phyloP scores from a whole-genome alignment of 2,113 vertebrate species.

The Bubo blakistoni region DNA sequence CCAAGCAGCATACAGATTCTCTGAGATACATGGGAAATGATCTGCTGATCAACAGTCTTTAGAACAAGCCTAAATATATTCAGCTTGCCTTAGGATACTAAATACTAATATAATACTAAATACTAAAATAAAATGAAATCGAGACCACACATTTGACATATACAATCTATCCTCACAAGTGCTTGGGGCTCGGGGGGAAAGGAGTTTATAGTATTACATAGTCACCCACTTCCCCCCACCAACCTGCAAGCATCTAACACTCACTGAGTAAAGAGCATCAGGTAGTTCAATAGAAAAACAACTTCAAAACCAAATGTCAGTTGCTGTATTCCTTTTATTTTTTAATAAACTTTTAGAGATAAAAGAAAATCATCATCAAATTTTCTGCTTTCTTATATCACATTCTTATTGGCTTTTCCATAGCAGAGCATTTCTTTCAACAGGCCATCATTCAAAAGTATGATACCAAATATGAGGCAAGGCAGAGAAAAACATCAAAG shows the following conservation, averaged over 20 bases:
- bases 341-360: background rate
- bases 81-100: background rate
- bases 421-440: background rate
- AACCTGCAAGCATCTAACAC: background rate
- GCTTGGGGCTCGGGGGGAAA: accelerated
- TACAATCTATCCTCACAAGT: background rate
- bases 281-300: background rate
- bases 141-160: background rate
- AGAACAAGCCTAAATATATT: background rate
- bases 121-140: background rate
- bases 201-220: background rate
- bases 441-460: background rate
- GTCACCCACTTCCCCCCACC: background rate
- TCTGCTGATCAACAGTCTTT: background rate
- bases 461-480: background rate
- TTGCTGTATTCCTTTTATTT: background rate
- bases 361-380: background rate
- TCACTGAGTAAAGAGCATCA: background rate
- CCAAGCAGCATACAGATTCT: background rate
- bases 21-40: background rate
- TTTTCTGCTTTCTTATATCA: background rate
- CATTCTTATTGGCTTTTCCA: background rate
- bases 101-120: background rate
- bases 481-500: background rate
- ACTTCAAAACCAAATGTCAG: background rate